Evolutionary conservation across 2,113 vertebrate genomes (phyloP).

Genomic region (Procavia capensis): DNA sequence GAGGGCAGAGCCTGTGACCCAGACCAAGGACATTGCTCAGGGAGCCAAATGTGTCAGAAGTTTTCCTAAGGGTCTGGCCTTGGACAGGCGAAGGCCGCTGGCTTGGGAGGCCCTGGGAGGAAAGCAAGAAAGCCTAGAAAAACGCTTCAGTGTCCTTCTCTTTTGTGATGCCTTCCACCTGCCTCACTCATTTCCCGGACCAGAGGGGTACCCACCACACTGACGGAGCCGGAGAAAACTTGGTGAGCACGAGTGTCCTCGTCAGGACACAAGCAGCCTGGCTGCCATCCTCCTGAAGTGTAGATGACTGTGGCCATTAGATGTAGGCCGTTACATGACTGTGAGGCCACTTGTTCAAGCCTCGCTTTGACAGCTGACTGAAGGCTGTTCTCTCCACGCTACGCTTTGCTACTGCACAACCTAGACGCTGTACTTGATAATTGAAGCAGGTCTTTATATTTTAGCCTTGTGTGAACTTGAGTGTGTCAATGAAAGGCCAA

Average conservation of each 20-base stretch:
- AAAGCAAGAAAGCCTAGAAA: not conserved
- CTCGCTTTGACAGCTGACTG: not conserved
- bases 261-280: not conserved
- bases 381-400: not conserved
- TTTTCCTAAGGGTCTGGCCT: not conserved
- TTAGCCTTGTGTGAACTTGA: not conserved
- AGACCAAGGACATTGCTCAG: too few relatives aligned
- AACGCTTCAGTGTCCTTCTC: not conserved
- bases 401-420: not conserved
- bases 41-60: not conserved
- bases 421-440: not conserved
- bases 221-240: not conserved
- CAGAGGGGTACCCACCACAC: not conserved
- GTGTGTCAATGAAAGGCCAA: not conserved
- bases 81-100: too few relatives aligned
- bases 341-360: fast-evolving
- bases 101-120: not conserved
- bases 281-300: not conserved
- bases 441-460: not conserved
- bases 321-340: too few relatives aligned
- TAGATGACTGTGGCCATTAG: too few relatives aligned
- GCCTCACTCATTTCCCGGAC: not conserved
- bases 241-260: not conserved
- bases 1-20: not conserved
- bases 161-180: not conserved